A percentile compares a stretch with the other conserved stretches of the same genome.
Conservation (phyloP, 2,113 vertebrate species). For the Eclectus roratus region DNA sequence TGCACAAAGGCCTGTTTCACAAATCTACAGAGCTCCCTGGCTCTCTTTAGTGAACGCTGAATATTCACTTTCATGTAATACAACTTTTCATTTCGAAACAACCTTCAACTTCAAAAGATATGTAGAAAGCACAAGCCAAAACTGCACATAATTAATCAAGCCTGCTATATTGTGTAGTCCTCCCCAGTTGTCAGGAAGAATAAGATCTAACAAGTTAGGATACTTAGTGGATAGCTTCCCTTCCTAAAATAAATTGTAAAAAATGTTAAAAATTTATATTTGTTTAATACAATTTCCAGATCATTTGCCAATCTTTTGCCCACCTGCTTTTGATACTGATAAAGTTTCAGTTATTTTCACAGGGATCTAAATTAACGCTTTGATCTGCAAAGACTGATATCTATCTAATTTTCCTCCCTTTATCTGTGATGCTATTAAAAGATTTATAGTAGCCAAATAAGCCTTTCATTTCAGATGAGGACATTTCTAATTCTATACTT, state of each 20-base stretch:
- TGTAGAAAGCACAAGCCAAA: neutral
- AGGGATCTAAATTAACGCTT: slow-evolving; percentile 23
- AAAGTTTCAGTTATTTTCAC: slow-evolving; percentile 39
- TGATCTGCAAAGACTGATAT: slow-evolving; percentile 31
- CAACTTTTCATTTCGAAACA: neutral
- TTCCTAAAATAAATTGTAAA: neutral
- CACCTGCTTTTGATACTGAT: neutral
- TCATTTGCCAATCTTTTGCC: neutral
- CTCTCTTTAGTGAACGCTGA: neutral
- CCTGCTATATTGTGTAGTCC: neutral
- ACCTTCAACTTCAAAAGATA: neutral
- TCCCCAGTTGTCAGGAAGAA: neutral
- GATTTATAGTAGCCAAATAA: slow-evolving; percentile 20
- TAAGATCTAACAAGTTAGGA: neutral
- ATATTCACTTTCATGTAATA: neutral
- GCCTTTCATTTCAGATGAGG: slow-evolving; percentile 41
- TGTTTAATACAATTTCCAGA: neutral
- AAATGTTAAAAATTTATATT: neutral
- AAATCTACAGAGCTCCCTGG: neutral
- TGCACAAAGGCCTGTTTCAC: neutral
- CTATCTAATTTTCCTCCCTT: slow-evolving; percentile 44
- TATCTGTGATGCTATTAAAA: slow-evolving; percentile 56
- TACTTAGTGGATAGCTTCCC: neutral
- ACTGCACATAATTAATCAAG: neutral
- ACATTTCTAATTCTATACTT: slow-evolving; percentile 9